phyloP scores from a whole-genome alignment of 2,797 vertebrate species.

The Caiman crocodilus region DNA sequence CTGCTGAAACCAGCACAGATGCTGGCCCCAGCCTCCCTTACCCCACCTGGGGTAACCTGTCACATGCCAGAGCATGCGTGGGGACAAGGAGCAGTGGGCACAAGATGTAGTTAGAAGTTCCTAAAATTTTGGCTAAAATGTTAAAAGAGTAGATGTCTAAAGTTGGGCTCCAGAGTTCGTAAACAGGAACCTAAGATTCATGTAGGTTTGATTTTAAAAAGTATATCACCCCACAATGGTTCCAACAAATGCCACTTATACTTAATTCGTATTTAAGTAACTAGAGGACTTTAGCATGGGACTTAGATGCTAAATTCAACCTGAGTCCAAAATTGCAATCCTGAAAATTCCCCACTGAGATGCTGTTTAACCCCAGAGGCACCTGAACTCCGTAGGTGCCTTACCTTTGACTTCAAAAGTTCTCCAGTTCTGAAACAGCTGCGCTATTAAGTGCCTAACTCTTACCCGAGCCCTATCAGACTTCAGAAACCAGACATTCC shows the following conservation, averaged over 20 bases:
- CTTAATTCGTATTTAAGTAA: constrained; percentile 1
- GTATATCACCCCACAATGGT: constrained; percentile 10
- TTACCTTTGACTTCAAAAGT: neutral
- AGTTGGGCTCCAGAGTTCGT: neutral
- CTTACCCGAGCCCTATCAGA: neutral
- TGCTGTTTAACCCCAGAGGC: neutral
- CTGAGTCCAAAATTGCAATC: neutral
- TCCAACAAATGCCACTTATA: constrained; percentile 16
- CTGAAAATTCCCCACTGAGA: neutral
- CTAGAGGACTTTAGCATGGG: neutral
- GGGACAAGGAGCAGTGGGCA: no score
- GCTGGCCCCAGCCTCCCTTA: no score
- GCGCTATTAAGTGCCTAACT: no score
- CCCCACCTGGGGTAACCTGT: no score
- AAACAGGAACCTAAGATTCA: neutral
- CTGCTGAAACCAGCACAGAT: no score
- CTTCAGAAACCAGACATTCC: neutral
- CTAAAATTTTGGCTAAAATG: constrained; percentile 46
- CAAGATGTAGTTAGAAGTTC: no score
- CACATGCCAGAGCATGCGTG: no score
- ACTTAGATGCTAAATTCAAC: neutral
- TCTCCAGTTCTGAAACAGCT: neutral
- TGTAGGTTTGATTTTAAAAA: constrained; percentile 34
- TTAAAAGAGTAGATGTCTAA: neutral
- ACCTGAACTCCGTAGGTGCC: neutral